A percentile compares a stretch with the other conserved stretches of the same genome.
Conservation (phyloP, 2,888 invertebrate genomes). For the Mesochorus sp. region DNA sequence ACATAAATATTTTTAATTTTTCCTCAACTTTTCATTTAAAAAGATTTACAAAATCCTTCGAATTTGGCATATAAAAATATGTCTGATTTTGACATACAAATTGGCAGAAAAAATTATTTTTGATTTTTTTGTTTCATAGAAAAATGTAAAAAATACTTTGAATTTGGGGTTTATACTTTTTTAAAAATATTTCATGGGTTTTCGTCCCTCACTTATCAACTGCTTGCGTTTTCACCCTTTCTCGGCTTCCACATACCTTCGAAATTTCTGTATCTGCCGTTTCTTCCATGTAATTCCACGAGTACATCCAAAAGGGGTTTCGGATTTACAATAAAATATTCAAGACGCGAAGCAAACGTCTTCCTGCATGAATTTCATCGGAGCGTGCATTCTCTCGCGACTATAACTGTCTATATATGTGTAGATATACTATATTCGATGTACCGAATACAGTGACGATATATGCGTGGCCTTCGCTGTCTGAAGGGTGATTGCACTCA, state of each 20-base stretch:
- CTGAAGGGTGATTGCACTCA: slow-evolving; percentile 61
- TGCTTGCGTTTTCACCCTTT: slow-evolving; percentile 28
- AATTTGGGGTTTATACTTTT: too few relatives aligned
- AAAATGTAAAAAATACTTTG: too few relatives aligned
- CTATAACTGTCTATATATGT: slow-evolving; percentile 3
- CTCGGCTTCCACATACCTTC: background rate
- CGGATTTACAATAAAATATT: slow-evolving; percentile 60
- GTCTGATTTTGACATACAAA: too few relatives aligned
- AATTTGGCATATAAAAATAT: background rate
- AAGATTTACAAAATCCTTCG: too few relatives aligned
- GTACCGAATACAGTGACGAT: slow-evolving; percentile 24
- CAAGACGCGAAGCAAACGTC: slow-evolving; percentile 62
- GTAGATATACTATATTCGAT: slow-evolving; percentile 22
- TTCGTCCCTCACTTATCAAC: background rate
- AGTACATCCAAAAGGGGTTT: slow-evolving; percentile 41
- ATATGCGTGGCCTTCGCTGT: slow-evolving; percentile 47
- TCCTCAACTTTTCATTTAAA: too few relatives aligned
- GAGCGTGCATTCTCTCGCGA: slow-evolving; percentile 52
- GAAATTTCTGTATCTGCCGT: slow-evolving; percentile 42
- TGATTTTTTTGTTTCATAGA: too few relatives aligned
- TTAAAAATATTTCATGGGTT: background rate
- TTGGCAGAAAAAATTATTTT: too few relatives aligned
- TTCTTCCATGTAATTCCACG: slow-evolving; percentile 54
- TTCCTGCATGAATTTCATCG: slow-evolving; percentile 61
- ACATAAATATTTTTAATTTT: too few relatives aligned